Evolutionary conservation across 2,888 invertebrate species (phyloP).

Genomic region (Leucozona laternaria): DNA sequence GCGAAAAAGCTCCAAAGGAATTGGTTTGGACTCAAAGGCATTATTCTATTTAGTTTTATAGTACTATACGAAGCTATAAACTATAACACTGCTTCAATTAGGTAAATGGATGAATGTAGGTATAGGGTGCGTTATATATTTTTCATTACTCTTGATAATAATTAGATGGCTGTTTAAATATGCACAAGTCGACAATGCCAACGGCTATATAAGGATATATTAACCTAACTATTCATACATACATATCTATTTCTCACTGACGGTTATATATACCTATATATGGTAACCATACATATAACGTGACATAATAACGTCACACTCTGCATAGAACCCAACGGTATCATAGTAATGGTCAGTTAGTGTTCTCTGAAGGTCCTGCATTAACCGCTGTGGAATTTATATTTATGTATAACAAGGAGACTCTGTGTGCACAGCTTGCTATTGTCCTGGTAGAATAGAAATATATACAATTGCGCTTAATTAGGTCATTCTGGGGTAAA

Average conservation of each 20-base stretch:
- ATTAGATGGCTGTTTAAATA: constrained; percentile 69
- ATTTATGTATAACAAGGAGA: background rate
- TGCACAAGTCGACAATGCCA: constrained; percentile 45
- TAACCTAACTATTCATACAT: background rate
- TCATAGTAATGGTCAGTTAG: constrained; percentile 37
- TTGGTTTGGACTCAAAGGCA: constrained; percentile 39
- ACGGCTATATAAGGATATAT: background rate
- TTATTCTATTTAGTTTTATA: constrained; percentile 34
- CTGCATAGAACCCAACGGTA: background rate
- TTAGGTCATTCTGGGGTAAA: constrained; percentile 72
- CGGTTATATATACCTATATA: constrained; percentile 2
- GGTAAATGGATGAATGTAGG: background rate
- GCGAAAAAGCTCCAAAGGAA: constrained; percentile 14
- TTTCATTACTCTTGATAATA: constrained; percentile 69
- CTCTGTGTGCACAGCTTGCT: background rate
- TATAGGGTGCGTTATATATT: constrained; percentile 39
- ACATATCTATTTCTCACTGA: background rate
- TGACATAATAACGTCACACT: background rate
- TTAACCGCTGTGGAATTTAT: constrained; percentile 14
- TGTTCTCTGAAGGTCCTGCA: constrained; percentile 32
- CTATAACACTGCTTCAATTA: background rate
- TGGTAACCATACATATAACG: background rate
- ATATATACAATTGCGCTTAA: constrained; percentile 72
- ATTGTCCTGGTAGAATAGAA: constrained; percentile 62
- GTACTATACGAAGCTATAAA: too few species aligned